Conservation (phyloP, 2,888 invertebrate species). For the Drosophila prostipennis region DNA sequence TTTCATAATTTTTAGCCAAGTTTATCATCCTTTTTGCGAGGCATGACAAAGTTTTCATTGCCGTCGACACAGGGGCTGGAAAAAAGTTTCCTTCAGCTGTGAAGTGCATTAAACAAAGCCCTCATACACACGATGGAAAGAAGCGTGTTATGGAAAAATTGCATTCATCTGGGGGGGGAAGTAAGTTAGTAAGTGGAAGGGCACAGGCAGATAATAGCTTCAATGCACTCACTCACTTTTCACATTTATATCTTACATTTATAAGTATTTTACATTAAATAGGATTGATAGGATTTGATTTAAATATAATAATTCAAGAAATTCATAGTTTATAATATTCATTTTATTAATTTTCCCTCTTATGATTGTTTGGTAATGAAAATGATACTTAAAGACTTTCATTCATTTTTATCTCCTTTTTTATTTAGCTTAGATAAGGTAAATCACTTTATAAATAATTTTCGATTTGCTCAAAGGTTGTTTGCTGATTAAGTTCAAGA, state of each 20-base stretch:
- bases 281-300: no score
- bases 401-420: not conserved
- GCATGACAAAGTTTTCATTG: constrained; percentile 70
- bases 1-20: constrained; percentile 70
- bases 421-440: not conserved
- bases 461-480: not conserved
- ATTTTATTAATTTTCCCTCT: no score
- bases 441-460: not conserved
- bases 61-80: constrained; percentile 39
- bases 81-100: constrained; percentile 47
- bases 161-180: constrained; percentile 7
- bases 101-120: constrained; percentile 42
- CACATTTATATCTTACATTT: not conserved
- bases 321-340: no score
- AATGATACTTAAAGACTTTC: no score
- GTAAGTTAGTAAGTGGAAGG: no score
- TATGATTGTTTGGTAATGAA: not conserved
- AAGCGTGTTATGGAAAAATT: not conserved
- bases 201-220: not conserved
- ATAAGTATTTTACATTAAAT: no score
- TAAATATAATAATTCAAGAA: no score
- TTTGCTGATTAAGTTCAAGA: not conserved
- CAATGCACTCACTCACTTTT: not conserved
- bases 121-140: constrained; percentile 15
- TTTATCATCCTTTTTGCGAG: constrained; percentile 34